A percentile compares a stretch with the other conserved stretches of the same genome.
These are phyloP conservation scores for Pimephales promelas DNA, from an alignment of 2,113 vertebrate species.

Conservation along the genomic window DNA sequence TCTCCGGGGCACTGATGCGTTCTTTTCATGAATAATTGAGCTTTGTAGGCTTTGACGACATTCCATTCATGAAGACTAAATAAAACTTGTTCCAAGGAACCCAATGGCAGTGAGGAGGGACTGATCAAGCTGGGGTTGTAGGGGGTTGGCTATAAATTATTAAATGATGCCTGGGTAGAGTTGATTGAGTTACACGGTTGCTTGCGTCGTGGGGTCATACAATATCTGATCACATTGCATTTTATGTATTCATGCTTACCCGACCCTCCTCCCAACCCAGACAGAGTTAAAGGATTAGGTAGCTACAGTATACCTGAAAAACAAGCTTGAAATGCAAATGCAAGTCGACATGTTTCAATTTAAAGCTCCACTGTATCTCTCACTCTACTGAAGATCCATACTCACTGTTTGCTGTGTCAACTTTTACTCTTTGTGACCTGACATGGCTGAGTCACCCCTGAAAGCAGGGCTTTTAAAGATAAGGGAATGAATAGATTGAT, in stretches of 20 bases:
- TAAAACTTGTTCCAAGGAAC: conserved; percentile 51
- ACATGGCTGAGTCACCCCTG: background rate
- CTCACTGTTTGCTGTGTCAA: conserved; percentile 16
- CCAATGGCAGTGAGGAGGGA: conserved; percentile 52
- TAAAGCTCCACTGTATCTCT: background rate
- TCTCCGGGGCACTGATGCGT: conserved; percentile 54
- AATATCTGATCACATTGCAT: conserved; percentile 67
- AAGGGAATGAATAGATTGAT: background rate
- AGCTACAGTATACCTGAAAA: conserved; percentile 41
- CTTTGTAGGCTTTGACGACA: conserved; percentile 56
- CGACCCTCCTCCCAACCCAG: conserved; percentile 41
- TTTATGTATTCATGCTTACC: conserved; percentile 46
- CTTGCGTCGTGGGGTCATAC: conserved; percentile 54
- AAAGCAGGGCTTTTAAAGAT: conserved; percentile 15
- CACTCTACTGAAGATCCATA: background rate
- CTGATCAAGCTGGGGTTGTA: conserved; percentile 47
- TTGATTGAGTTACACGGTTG: conserved; percentile 73
- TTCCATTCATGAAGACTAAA: conserved; percentile 63
- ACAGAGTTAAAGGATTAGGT: conserved; percentile 41
- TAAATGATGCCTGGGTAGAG: conserved; percentile 60
- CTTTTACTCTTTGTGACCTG: background rate
- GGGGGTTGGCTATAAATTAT: conserved; percentile 69
- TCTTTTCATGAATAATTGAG: conserved; percentile 69
- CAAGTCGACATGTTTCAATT: background rate
- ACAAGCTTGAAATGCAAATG: conserved; percentile 4